phyloP scores from a whole-genome alignment of 2,797 vertebrate species.

The Hipposideros larvatus region DNA sequence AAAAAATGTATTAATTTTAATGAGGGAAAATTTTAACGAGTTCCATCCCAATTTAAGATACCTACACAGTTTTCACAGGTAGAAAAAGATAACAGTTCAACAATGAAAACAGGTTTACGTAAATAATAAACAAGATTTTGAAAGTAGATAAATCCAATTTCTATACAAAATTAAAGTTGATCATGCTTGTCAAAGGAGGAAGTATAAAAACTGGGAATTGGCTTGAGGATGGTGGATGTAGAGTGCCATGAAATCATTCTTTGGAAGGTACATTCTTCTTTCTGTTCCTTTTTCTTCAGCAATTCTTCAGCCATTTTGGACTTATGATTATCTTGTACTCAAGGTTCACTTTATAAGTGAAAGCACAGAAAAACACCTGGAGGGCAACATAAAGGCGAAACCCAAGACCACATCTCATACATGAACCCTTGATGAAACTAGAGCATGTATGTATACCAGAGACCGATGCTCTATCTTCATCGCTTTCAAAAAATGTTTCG shows the following conservation, averaged over 20 bases:
- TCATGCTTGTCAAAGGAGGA: not conserved
- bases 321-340: not conserved
- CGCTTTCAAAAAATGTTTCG: not conserved
- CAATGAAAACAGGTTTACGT: constrained; percentile 1
- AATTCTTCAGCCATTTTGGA: not conserved
- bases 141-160: constrained; percentile 36
- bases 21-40: constrained; percentile 26
- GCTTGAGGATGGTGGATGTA: not conserved
- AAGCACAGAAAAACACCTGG: not conserved
- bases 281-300: not conserved
- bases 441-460: fast-evolving
- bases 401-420: not conserved
- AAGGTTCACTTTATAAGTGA: not conserved
- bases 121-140: constrained; percentile 23
- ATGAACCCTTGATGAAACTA: not conserved
- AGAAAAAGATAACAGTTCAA: constrained; percentile 49
- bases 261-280: not conserved
- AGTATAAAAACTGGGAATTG: not conserved
- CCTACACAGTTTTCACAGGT: not conserved
- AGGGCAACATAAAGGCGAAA: not conserved
- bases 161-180: not conserved
- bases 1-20: constrained; percentile 40
- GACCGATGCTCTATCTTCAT: not conserved
- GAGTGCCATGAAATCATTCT: not conserved
- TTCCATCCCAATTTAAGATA: not conserved